A percentile compares a stretch with the other conserved stretches of the same genome.
Conservation (phyloP, 1,140 invertebrate genomes). For the Uloborus diversus region DNA sequence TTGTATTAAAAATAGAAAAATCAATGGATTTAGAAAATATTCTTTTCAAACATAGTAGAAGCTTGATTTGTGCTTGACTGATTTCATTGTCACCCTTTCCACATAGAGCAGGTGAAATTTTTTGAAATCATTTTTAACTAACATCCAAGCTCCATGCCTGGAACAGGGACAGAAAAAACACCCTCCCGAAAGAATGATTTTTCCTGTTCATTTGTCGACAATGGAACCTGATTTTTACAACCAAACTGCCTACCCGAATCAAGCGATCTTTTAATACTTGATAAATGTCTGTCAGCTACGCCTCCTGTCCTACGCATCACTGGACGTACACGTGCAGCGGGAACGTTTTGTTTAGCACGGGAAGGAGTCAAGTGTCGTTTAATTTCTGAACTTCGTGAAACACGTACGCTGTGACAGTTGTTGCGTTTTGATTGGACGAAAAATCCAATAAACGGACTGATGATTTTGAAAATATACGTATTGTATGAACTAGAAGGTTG, state of each 20-base stretch:
- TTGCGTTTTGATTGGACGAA: neutral
- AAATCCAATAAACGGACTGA: neutral
- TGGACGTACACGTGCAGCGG: neutral
- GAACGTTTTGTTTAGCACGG: neutral
- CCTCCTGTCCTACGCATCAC: conserved; percentile 13
- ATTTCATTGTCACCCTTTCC: no score
- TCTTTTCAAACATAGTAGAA: no score
- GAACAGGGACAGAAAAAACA: no score
- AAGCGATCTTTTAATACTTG: conserved; percentile 33
- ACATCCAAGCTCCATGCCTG: no score
- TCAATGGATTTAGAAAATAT: no score
- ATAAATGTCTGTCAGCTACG: conserved; percentile 24
- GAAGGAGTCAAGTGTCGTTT: conserved; percentile 7
- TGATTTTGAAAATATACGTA: no score
- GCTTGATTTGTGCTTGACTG: no score
- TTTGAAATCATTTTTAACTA: no score
- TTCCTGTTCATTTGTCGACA: neutral
- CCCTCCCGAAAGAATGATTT: neutral
- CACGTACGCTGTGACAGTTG: neutral
- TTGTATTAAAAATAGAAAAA: no score
- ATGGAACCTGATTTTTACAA: neutral
- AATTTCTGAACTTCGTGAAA: neutral
- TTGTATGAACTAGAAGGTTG: no score
- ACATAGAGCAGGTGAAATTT: no score
- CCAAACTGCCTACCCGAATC: neutral